phyloP scores from a whole-genome alignment of 2,113 vertebrate species.

The Guaruba guarouba region DNA sequence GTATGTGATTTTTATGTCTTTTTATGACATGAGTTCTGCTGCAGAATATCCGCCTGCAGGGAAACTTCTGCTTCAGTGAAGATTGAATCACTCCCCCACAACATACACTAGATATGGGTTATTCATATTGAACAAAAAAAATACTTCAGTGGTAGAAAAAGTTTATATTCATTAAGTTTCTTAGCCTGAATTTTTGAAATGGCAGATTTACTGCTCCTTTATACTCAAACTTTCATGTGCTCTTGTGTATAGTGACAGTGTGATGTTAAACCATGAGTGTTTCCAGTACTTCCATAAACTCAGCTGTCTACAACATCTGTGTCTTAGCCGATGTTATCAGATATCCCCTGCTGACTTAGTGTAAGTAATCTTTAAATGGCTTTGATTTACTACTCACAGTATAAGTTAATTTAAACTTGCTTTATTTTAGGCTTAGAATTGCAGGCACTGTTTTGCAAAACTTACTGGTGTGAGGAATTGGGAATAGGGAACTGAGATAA shows the following conservation, averaged over 20 bases:
- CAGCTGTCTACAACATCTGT: slow-evolving; percentile 78
- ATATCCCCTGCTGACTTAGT: slow-evolving; percentile 84
- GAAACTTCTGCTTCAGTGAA: neutral
- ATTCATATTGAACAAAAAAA: neutral
- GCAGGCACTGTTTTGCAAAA: neutral
- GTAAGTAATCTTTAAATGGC: slow-evolving; percentile 64
- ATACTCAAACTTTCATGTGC: neutral
- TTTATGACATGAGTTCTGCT: neutral
- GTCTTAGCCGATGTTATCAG: slow-evolving; percentile 93
- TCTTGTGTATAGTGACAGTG: slow-evolving; percentile 83
- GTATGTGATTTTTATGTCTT: neutral
- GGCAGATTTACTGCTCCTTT: neutral
- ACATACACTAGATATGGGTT: neutral
- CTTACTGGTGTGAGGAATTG: neutral
- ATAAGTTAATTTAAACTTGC: neutral
- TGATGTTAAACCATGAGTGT: slow-evolving; percentile 84
- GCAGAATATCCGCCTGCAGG: neutral
- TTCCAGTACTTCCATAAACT: slow-evolving; percentile 83
- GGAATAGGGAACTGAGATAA: neutral
- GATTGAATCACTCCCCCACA: neutral
- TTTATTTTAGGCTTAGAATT: neutral
- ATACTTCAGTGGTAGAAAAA: neutral
- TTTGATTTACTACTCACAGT: neutral
- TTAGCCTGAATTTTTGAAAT: neutral
- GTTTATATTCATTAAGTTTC: neutral